phyloP scores from a whole-genome alignment of 2,797 vertebrate genomes.

The Chaetophractus vellerosus region DNA sequence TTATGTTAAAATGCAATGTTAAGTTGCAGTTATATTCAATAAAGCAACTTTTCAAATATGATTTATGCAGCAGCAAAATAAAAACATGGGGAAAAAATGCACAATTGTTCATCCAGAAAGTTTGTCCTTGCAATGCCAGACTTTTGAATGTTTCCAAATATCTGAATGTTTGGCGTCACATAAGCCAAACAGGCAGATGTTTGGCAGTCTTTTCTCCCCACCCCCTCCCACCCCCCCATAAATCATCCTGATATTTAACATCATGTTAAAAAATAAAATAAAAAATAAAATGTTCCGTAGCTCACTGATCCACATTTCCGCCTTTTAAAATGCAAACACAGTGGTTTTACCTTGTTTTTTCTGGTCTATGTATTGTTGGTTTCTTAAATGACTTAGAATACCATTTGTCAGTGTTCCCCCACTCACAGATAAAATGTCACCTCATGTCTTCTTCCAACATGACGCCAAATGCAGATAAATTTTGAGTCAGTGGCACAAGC shows the following conservation, averaged over 20 bases:
- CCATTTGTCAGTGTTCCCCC: slow-evolving; percentile 53
- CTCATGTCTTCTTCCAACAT: slow-evolving; percentile 26
- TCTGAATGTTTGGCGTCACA: slow-evolving; percentile 60
- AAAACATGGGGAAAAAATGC: not conserved
- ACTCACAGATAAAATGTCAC: slow-evolving; percentile 64
- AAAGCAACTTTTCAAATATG: slow-evolving; percentile 63
- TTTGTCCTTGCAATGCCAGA: slow-evolving; percentile 60
- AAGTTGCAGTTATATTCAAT: slow-evolving; percentile 32
- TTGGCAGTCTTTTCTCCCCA: not conserved
- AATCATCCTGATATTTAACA: slow-evolving; percentile 67
- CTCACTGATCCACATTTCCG: not conserved
- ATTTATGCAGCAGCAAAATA: slow-evolving; percentile 20
- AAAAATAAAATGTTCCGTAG: slow-evolving; percentile 21
- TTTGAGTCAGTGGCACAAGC: slow-evolving; percentile 65
- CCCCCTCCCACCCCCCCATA: not conserved
- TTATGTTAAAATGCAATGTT: slow-evolving; percentile 39
- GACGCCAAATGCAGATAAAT: slow-evolving; percentile 70
- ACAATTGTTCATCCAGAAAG: slow-evolving; percentile 65
- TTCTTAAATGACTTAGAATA: slow-evolving; percentile 55
- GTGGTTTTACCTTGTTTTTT: not conserved
- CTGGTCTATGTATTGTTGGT: not conserved
- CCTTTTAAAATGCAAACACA: not conserved
- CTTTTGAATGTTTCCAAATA: slow-evolving; percentile 79
- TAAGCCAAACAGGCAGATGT: slow-evolving; percentile 68
- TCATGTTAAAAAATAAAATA: slow-evolving; percentile 20